Conservation (phyloP, 2,888 invertebrate genomes). For the Coleophora flavipennella region DNA sequence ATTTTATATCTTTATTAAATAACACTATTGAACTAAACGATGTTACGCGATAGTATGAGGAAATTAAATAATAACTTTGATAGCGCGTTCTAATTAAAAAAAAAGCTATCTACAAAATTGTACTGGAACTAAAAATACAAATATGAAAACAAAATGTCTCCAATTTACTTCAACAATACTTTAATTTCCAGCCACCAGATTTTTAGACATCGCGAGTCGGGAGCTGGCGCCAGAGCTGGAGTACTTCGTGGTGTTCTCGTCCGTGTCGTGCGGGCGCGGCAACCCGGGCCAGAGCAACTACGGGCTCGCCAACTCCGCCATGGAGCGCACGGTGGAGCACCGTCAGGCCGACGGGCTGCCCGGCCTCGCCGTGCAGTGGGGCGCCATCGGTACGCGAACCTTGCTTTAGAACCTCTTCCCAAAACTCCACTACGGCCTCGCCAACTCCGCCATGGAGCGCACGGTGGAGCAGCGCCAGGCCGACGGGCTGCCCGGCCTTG, state of each 20-base stretch:
- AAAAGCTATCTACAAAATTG: no score
- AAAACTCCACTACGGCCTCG: no score
- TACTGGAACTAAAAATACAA: no score
- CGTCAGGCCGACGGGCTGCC: conserved; percentile 88
- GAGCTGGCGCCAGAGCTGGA: conserved; percentile 85
- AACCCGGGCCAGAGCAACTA: conserved; percentile 98
- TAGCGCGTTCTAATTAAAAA: no score
- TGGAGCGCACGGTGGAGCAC: conserved; percentile 95
- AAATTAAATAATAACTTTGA: no score
- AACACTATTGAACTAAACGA: no score
- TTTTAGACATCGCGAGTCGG: conserved; percentile 86
- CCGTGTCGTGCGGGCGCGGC: conserved; percentile 96
- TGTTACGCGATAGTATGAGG: no score
- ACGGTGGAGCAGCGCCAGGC: no score
- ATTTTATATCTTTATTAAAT: no score
- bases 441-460: no score
- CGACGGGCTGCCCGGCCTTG: no score
- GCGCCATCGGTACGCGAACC: conserved; percentile 86
- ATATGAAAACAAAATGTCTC: neutral
- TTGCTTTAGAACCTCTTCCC: no score
- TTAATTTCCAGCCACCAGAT: conserved; percentile 73
- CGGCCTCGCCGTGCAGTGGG: conserved; percentile 96
- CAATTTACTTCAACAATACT: neutral
- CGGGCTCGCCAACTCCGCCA: conserved; percentile 96
- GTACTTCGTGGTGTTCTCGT: conserved; percentile 97